Evolutionary conservation across 2,797 vertebrate species (phyloP), one percentile per base, ranked within the genome.

Genomic region (Chelidonichthys spinosus): DNA sequence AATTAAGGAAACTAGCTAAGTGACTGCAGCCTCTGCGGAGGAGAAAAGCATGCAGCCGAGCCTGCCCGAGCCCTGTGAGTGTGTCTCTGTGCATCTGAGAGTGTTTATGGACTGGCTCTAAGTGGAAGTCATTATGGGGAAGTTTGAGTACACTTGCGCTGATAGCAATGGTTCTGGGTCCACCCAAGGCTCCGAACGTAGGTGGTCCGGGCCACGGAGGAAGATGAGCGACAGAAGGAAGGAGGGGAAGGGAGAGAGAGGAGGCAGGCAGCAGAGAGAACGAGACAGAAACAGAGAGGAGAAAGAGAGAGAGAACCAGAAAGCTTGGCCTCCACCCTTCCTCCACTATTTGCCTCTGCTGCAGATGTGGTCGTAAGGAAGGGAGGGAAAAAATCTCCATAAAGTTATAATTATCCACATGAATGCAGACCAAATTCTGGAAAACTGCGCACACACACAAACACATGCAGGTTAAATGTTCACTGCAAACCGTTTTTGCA

Each of bases 381-480:
- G 83, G 87, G 89, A 92, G 83, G 85, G 79, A 85, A 91, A 90
- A 89, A 91, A 90, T 90, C 78, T 87, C 88, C 83, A 92, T 92
- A 91, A 93, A 93, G 91, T 92, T 93, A 91, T 93, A 93, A 94
- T 93, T 93, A 93, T 94, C 91, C 90, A 92, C 91, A 93, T 93
- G 90, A 92, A 94, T 89, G 87, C 89, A 83, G 91, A 90, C 87
- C 85, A 89, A 91, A 90, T 92, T 90, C 82, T 88, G 86, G 82
- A 88, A 88, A 92, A 85, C 87, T 90, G 78, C 79, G 78, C 75
- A 74, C 76, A 79, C 66, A 72, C 73, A 79, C 59, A 82, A 65
- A 83, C 66, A 82, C 64, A 60, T 58, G 65, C 63, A 76, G 69
- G 74, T 69, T 50, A 79, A 71, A 85, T 54, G 43, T 49, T 73